Percentiles rank a stretch among this genome's conserved stretches.
Evolutionary conservation across 2,113 vertebrate species (phyloP).

Genomic region (Macroglossus sobrinus): DNA sequence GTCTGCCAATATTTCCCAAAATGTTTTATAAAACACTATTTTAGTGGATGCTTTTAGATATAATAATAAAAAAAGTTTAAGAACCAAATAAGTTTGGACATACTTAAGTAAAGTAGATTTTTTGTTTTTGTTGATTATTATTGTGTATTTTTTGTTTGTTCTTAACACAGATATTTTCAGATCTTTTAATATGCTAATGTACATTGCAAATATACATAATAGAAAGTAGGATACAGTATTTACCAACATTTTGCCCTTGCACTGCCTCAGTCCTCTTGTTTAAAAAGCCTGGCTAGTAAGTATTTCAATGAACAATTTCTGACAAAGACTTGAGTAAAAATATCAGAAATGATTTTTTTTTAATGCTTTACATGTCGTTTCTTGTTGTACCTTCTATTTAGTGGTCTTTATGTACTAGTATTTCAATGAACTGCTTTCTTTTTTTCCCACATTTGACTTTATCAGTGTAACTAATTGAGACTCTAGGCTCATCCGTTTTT

Average conservation of each 20-base stretch:
- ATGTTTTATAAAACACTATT: not conserved
- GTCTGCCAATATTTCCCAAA: not conserved
- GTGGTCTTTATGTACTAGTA: not conserved
- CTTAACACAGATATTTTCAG: not conserved
- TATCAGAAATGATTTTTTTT: not conserved
- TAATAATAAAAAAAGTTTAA: not conserved
- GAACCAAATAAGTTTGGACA: not conserved
- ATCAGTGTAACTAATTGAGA: not conserved
- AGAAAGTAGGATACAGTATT: not conserved
- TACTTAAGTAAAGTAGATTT: not conserved
- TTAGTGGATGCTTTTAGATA: not conserved
- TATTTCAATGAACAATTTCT: not conserved
- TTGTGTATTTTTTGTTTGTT: not conserved
- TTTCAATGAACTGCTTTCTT: not conserved
- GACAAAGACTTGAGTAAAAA: not conserved
- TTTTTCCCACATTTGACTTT: not conserved
- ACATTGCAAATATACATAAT: not conserved
- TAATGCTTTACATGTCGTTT: not conserved
- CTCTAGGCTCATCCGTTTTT: not conserved
- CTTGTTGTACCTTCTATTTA: not conserved
- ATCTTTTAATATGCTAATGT: not conserved
- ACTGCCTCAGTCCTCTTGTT: not conserved
- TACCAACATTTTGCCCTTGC: not conserved
- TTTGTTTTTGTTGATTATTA: not conserved
- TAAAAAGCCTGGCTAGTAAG: not conserved